These are phyloP conservation scores for Lophochroa leadbeateri DNA, from an alignment of 2,113 vertebrate species.

Conservation along the genomic window DNA sequence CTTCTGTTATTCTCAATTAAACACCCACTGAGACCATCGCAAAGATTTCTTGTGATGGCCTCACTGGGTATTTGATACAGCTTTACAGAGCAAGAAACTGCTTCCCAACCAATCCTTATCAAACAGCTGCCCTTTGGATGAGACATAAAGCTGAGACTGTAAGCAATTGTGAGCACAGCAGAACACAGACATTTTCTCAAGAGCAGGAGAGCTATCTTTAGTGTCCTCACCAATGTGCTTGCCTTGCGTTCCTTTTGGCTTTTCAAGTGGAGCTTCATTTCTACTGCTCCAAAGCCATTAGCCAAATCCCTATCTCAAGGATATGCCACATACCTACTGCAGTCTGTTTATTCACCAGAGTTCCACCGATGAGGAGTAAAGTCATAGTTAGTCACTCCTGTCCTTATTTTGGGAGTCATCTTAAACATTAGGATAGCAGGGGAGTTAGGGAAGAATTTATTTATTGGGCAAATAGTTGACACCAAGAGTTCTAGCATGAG, in stretches of 20 bases:
- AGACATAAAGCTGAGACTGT: neutral
- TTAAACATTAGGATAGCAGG: neutral
- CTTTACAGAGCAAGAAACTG: neutral
- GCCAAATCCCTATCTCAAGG: neutral
- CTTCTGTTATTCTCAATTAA: neutral
- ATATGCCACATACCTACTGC: neutral
- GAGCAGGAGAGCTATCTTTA: neutral
- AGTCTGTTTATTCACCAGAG: neutral
- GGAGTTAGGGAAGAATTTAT: neutral
- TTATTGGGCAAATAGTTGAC: neutral
- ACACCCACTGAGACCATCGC: neutral
- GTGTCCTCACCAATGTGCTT: neutral
- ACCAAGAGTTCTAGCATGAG: neutral
- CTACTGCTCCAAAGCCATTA: neutral
- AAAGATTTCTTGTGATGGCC: neutral
- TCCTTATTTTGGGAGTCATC: neutral
- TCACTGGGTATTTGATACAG: neutral
- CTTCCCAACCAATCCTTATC: neutral
- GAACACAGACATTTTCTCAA: neutral
- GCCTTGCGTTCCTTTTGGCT: neutral
- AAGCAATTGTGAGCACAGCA: neutral
- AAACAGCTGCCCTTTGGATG: neutral
- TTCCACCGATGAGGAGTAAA: neutral
- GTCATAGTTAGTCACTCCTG: neutral
- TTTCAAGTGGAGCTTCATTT: neutral